phyloP scores from a whole-genome alignment of 2,797 vertebrate genomes.

The Threskiornis aethiopicus region DNA sequence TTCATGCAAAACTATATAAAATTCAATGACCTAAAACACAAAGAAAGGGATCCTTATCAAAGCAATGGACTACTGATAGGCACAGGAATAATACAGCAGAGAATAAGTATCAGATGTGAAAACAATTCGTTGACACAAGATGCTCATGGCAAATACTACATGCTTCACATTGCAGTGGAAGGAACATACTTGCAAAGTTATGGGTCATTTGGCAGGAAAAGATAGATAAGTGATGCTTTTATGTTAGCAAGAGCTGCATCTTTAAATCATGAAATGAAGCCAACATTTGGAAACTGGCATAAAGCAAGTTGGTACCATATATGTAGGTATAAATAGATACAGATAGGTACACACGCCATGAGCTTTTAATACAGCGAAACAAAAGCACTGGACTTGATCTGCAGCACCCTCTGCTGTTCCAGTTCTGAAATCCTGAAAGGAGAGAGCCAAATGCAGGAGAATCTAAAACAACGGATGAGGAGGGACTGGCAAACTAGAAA shows the following conservation, averaged over 20 bases:
- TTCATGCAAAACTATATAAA: not conserved
- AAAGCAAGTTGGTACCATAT: not conserved
- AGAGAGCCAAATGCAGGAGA: not conserved
- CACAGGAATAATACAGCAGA: not conserved
- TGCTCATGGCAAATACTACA: not conserved
- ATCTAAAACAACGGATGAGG: not conserved
- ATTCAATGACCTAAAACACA: not conserved
- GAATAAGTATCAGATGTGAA: not conserved
- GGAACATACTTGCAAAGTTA: not conserved
- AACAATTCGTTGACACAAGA: not conserved
- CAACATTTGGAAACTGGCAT: not conserved
- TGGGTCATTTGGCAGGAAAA: not conserved
- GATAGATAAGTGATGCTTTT: not conserved
- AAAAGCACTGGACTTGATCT: not conserved
- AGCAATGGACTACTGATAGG: not conserved
- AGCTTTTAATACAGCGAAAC: not conserved
- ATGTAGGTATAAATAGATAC: not conserved
- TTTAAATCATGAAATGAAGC: not conserved
- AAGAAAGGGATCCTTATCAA: not conserved
- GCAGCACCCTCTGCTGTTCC: constrained; percentile 24
- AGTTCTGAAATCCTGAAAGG: not conserved
- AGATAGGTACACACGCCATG: not conserved
- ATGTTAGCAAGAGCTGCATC: not conserved
- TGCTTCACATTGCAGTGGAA: not conserved
- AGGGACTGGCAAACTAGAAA: not conserved